Evolutionary conservation across 2,113 vertebrate genomes (phyloP).

Genomic region (Bambusicola thoracicus): DNA sequence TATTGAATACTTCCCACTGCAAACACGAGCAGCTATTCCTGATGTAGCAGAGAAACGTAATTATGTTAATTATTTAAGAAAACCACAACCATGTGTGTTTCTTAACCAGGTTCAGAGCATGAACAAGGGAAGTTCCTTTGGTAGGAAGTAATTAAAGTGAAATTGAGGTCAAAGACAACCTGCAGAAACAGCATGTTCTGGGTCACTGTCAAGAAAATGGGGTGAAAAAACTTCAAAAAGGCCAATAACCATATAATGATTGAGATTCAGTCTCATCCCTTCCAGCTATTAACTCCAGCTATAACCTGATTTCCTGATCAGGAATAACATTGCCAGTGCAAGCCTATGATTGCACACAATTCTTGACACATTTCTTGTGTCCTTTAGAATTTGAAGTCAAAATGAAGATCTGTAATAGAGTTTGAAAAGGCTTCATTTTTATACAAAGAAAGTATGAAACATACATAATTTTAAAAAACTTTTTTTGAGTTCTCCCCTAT

Average conservation of each 20-base stretch:
- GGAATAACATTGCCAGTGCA: neutral
- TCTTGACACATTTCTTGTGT: neutral
- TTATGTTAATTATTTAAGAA: neutral
- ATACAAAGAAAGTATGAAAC: neutral
- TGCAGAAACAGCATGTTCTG: neutral
- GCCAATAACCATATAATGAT: neutral
- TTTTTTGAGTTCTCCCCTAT: neutral
- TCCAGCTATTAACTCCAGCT: neutral
- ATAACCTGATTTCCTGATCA: neutral
- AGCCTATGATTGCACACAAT: neutral
- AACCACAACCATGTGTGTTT: neutral
- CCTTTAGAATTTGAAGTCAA: neutral
- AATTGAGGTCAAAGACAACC: conserved; percentile 13
- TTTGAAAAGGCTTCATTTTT: neutral
- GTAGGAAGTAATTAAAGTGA: neutral
- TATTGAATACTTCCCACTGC: neutral
- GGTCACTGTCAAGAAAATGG: neutral
- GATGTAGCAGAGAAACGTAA: neutral
- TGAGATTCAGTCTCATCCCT: neutral
- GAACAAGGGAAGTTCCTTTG: neutral
- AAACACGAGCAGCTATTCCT: neutral
- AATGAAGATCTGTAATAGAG: neutral
- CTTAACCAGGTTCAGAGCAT: neutral
- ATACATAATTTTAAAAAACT: neutral
- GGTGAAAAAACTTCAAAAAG: neutral